These are phyloP conservation scores for Rhinopithecus roxellana DNA, from an alignment of 2,113 vertebrate genomes.

Conservation along the genomic window DNA sequence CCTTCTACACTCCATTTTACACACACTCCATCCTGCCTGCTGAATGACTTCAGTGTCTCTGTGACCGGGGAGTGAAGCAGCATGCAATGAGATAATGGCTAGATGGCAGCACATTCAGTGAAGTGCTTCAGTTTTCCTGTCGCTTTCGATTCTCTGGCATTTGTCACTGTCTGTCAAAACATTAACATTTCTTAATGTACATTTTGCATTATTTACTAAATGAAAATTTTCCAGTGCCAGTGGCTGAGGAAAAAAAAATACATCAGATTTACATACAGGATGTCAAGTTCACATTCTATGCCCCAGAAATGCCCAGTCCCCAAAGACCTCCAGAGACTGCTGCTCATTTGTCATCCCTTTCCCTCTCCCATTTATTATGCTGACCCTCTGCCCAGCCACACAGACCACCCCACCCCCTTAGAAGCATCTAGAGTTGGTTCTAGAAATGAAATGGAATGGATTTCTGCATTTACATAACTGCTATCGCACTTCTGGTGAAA, in stretches of 20 bases:
- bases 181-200: conserved; percentile 30
- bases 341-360: fast-evolving
- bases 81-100: background rate
- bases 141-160: background rate
- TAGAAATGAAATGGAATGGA: background rate
- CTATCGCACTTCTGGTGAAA: background rate
- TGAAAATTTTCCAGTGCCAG: background rate
- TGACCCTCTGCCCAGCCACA: background rate
- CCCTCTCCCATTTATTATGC: background rate
- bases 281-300: background rate
- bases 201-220: conserved; percentile 58
- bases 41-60: background rate
- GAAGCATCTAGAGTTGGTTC: background rate
- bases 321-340: background rate
- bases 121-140: background rate
- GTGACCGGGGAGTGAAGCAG: background rate
- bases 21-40: background rate
- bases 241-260: background rate
- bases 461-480: background rate
- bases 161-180: conserved; percentile 41
- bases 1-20: background rate
- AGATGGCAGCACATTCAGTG: background rate
- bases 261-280: background rate
- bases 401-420: background rate
- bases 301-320: background rate